A percentile compares a stretch with the other conserved stretches of the same genome.
Conservation (phyloP, 1,140 invertebrate species). For the Zaprionus gabonicus region DNA sequence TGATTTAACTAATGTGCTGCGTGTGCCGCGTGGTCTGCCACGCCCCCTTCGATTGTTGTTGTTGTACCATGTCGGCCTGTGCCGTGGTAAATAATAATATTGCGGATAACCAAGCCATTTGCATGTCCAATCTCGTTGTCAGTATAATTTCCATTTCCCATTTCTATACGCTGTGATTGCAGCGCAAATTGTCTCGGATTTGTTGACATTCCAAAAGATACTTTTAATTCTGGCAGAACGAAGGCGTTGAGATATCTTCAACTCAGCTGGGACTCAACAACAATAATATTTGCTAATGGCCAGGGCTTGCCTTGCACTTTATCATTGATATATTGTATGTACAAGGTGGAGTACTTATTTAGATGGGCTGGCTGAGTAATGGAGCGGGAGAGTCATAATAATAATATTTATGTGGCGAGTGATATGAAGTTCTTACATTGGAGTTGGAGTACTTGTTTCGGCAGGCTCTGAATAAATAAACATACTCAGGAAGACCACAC, state of each 20-base stretch:
- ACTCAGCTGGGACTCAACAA: slow-evolving; percentile 30
- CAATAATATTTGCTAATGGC: slow-evolving; percentile 75
- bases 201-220: slow-evolving; percentile 17
- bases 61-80: slow-evolving; percentile 13
- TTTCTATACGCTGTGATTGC: not conserved
- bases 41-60: not conserved
- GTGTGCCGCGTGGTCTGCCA: slow-evolving; percentile 12
- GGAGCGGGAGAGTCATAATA: slow-evolving; percentile 62
- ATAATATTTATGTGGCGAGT: slow-evolving; percentile 79
- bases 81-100: slow-evolving; percentile 51
- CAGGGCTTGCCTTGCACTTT: slow-evolving; percentile 43
- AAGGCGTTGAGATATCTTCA: not conserved
- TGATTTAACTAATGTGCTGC: slow-evolving; percentile 77
- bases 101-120: slow-evolving; percentile 37
- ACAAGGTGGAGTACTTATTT: slow-evolving; percentile 31
- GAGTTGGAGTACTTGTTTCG: slow-evolving; percentile 62
- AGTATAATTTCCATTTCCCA: slow-evolving; percentile 5
- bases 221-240: not conserved
- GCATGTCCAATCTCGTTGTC: slow-evolving; percentile 7
- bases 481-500: slow-evolving; percentile 47
- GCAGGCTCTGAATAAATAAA: slow-evolving; percentile 75
- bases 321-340: slow-evolving; percentile 46
- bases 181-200: not conserved
- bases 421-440: slow-evolving; percentile 69
- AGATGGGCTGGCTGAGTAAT: slow-evolving; percentile 8